Conservation (phyloP, 2,113 vertebrate genomes). For the Cryptomyrus ogoouensis region DNA sequence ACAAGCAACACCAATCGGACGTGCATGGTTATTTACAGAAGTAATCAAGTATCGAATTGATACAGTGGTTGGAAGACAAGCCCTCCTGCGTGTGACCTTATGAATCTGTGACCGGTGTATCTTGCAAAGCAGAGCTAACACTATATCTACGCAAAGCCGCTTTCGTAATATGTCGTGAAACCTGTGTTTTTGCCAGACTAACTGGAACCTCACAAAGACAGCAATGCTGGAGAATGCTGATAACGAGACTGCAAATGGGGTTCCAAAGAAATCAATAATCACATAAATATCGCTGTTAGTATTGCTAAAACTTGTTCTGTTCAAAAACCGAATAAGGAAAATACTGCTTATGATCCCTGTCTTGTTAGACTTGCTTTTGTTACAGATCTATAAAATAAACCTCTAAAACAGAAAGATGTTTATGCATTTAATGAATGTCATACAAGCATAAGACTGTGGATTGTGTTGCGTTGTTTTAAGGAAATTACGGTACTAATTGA, state of each 20-base stretch:
- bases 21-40: background rate
- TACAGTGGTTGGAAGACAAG: background rate
- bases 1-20: background rate
- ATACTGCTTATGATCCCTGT: background rate
- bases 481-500: background rate
- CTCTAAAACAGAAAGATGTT: background rate
- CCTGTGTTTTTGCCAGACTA: slow-evolving; percentile 5
- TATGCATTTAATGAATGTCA: background rate
- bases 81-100: background rate
- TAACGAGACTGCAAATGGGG: background rate
- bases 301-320: slow-evolving; percentile 17
- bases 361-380: background rate
- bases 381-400: background rate
- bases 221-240: background rate
- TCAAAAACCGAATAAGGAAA: background rate
- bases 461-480: background rate
- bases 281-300: background rate
- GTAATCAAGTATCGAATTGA: background rate
- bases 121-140: background rate
- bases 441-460: background rate
- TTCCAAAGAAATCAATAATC: background rate
- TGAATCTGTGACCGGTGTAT: background rate
- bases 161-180: background rate
- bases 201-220: background rate
- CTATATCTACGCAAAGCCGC: background rate